phyloP scores from a whole-genome alignment of 2,113 vertebrate genomes.

The Alligator mississippiensis region DNA sequence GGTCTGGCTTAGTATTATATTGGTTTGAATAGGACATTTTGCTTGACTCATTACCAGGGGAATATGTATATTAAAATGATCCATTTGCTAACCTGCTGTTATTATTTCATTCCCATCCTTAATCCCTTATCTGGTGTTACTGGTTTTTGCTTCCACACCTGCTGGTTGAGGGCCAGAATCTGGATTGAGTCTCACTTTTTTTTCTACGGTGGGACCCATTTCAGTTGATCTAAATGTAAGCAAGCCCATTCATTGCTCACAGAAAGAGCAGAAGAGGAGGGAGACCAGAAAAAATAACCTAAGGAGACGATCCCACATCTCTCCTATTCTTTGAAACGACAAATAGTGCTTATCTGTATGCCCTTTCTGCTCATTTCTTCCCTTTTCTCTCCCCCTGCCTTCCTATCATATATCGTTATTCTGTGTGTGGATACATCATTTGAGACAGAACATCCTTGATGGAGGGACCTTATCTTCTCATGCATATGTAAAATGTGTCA shows the following conservation, averaged over 20 bases:
- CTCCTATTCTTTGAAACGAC: not conserved
- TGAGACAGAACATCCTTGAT: slow-evolving; percentile 56
- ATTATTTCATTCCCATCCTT: not conserved
- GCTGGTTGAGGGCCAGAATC: not conserved
- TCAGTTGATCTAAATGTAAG: not conserved
- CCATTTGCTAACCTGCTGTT: slow-evolving; percentile 26
- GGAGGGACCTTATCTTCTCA: slow-evolving; percentile 55
- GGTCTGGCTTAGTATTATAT: not conserved
- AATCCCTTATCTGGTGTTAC: not conserved
- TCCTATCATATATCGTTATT: slow-evolving; percentile 54
- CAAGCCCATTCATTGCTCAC: not conserved
- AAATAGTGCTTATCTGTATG: not conserved
- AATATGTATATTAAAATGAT: slow-evolving; percentile 12
- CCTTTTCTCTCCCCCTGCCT: not conserved
- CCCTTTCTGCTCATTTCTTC: slow-evolving; percentile 3
- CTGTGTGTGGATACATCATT: slow-evolving; percentile 15
- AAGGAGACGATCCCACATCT: not conserved
- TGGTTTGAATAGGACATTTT: not conserved
- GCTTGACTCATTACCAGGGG: not conserved
- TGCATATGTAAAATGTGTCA: not conserved
- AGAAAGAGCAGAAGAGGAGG: not conserved
- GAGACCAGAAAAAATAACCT: slow-evolving; percentile 11
- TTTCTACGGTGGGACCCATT: not conserved
- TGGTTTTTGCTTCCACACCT: not conserved
- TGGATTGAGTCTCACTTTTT: not conserved